These are phyloP conservation scores for Aythya baeri DNA, from an alignment of 2,113 vertebrate species.

Conservation along the genomic window DNA sequence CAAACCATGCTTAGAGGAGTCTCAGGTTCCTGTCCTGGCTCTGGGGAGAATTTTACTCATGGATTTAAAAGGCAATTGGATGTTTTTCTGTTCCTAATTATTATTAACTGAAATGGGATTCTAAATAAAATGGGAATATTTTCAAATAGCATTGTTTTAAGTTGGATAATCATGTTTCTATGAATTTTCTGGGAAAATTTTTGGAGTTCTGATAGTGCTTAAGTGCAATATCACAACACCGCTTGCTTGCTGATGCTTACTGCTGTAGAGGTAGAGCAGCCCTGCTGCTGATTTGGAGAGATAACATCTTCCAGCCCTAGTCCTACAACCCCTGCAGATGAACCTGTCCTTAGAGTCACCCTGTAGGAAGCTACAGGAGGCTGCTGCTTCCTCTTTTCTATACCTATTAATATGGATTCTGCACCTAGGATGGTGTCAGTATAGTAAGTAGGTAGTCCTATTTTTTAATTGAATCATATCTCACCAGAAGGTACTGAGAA, in stretches of 20 bases:
- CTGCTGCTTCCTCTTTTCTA: neutral
- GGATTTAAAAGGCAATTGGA: neutral
- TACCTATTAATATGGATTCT: neutral
- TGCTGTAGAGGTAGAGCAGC: neutral
- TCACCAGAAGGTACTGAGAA: neutral
- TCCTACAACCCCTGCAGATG: neutral
- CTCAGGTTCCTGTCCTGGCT: neutral
- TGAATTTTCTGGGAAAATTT: neutral
- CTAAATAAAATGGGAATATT: neutral
- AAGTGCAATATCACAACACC: neutral
- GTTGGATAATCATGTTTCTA: neutral
- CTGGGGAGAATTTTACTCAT: neutral
- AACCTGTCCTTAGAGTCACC: neutral
- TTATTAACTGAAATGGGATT: neutral
- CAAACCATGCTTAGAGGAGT: neutral
- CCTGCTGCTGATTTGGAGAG: neutral
- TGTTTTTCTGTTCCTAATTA: neutral
- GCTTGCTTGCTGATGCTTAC: neutral
- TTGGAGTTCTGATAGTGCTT: neutral
- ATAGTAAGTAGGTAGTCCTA: neutral
- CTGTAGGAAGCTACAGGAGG: neutral
- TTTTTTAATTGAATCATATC: neutral
- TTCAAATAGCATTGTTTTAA: neutral
- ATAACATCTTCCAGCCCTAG: neutral
- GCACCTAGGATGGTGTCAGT: neutral